Percentiles rank a stretch among this genome's conserved stretches.
These are phyloP conservation scores for Vanessa cardui DNA, from an alignment of 2,888 invertebrate species.

Conservation along the genomic window DNA sequence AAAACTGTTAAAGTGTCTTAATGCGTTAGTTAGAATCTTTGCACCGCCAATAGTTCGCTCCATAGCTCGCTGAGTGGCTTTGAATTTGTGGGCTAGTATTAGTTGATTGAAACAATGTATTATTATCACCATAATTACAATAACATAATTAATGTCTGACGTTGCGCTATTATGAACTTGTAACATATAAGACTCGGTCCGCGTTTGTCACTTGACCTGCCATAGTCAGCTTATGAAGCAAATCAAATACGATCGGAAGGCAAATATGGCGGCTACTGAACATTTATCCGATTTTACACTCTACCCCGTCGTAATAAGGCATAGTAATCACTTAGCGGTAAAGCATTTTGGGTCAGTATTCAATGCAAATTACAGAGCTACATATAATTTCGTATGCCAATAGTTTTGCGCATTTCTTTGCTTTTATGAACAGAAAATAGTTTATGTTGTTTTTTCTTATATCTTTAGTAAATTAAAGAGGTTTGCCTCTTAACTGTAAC, in stretches of 20 bases:
- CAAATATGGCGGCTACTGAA: conserved; percentile 3
- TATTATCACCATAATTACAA: no score
- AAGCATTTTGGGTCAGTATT: background rate
- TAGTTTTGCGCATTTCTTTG: conserved; percentile 1
- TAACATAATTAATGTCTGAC: background rate
- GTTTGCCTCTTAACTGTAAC: background rate
- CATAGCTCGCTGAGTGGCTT: no score
- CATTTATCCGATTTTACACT: background rate
- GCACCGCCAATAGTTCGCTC: no score
- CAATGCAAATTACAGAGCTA: conserved; percentile 17
- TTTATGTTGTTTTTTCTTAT: background rate
- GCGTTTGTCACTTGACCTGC: background rate
- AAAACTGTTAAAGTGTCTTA: no score
- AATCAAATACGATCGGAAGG: conserved; percentile 9
- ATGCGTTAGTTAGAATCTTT: no score
- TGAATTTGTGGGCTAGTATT: no score
- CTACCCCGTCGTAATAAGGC: background rate
- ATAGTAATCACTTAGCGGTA: background rate
- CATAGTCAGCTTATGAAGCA: conserved; percentile 2
- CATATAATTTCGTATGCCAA: conserved; percentile 8
- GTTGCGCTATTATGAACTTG: background rate
- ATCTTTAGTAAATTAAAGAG: background rate
- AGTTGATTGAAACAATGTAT: no score
- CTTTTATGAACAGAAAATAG: background rate
- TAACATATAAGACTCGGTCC: background rate